Conservation (phyloP, 2,797 vertebrate genomes). For the Ispidina picta region DNA sequence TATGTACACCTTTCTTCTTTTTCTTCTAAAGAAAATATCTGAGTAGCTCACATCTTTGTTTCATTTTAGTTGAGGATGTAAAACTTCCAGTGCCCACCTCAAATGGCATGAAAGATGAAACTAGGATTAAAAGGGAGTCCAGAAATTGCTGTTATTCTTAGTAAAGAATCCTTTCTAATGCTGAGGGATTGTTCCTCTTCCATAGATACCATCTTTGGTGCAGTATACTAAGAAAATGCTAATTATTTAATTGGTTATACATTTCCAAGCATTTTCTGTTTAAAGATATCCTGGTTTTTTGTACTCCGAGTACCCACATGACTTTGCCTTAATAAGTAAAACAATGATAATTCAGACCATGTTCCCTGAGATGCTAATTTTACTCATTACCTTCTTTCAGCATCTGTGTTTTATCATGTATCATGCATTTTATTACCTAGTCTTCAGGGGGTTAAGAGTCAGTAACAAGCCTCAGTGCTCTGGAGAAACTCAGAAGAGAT, state of each 20-base stretch:
- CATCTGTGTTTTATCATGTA: neutral
- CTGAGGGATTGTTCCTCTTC: neutral
- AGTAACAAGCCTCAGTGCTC: neutral
- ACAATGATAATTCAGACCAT: neutral
- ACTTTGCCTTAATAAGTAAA: neutral
- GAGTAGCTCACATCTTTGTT: neutral
- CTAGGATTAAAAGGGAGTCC: neutral
- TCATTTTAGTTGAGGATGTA: neutral
- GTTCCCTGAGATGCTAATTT: neutral
- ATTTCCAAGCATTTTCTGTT: neutral
- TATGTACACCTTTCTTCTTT: neutral
- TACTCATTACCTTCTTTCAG: neutral
- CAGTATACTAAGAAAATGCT: neutral
- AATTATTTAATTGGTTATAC: neutral
- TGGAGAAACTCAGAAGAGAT: neutral
- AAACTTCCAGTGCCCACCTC: neutral
- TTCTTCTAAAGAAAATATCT: neutral
- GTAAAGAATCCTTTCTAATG: neutral
- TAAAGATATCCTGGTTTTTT: neutral
- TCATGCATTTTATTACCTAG: neutral
- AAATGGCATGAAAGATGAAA: neutral
- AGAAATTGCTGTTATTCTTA: neutral
- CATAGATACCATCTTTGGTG: neutral
- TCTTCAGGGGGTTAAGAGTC: neutral
- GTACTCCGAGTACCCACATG: neutral